A percentile compares a stretch with the other conserved stretches of the same genome.
Conservation (phyloP, 2,888 invertebrate species). For the Thalpophila matura region DNA sequence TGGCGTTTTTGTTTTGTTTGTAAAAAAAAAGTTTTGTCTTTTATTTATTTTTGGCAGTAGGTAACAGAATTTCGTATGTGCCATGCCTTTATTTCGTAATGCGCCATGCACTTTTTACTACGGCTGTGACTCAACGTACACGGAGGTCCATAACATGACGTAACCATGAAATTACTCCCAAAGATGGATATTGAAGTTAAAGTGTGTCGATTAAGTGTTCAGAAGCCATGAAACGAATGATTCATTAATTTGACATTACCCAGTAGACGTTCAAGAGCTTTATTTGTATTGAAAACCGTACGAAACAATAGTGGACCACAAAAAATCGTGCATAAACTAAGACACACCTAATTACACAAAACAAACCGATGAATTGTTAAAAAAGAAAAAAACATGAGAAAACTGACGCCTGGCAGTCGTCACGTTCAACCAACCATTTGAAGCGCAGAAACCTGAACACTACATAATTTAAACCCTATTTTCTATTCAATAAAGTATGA, state of each 20-base stretch:
- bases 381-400: constrained; percentile 20
- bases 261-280: background rate
- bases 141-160: constrained; percentile 8
- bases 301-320: background rate
- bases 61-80: background rate
- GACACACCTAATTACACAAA: constrained; percentile 1
- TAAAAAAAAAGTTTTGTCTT: background rate
- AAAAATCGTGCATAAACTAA: constrained; percentile 4
- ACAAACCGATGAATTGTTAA: constrained; percentile 20
- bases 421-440: constrained; percentile 8
- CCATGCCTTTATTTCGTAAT: constrained; percentile 1
- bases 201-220: constrained; percentile 16
- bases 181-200: constrained; percentile 25
- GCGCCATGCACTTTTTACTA: background rate
- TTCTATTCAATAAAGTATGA: background rate
- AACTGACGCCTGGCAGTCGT: constrained; percentile 13
- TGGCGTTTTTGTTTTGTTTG: background rate
- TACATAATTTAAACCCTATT: background rate
- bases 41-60: background rate
- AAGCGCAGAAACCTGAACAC: background rate
- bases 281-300: background rate
- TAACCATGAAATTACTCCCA: constrained; percentile 9
- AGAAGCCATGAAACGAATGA: constrained; percentile 1
- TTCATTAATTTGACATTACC: constrained; percentile 8
- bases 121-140: constrained; percentile 12